phyloP scores from a whole-genome alignment of 2,888 invertebrate genomes.

The Calameuta filiformis region DNA sequence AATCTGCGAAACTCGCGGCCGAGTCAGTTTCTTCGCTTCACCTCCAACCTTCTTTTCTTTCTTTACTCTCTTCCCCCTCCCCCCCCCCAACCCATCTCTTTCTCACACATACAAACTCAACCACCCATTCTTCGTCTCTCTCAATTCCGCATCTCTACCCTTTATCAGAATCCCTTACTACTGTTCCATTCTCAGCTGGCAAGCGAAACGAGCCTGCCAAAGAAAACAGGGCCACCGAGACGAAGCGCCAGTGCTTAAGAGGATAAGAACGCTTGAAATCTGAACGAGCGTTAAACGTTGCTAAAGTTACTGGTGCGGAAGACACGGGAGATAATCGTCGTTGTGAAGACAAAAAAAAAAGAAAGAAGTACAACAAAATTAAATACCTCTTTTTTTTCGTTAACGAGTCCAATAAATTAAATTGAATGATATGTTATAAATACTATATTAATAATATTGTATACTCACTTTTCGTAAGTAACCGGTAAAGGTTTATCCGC shows the following conservation, averaged over 20 bases:
- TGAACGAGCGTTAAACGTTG: background rate
- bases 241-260: background rate
- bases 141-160: background rate
- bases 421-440: background rate
- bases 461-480: slow-evolving; percentile 51
- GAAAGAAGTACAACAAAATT: background rate
- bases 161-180: background rate
- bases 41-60: background rate
- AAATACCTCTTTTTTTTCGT: background rate
- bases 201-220: slow-evolving; percentile 18
- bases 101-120: background rate
- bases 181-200: slow-evolving; percentile 10
- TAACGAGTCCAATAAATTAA: background rate
- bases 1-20: slow-evolving; percentile 32
- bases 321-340: background rate
- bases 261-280: background rate
- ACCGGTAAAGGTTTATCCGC: slow-evolving; percentile 40
- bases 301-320: background rate
- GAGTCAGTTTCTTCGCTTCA: background rate
- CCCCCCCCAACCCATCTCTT: too few relatives aligned
- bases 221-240: slow-evolving; percentile 3
- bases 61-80: too few relatives aligned
- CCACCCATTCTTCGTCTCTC: background rate
- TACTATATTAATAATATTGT: background rate
- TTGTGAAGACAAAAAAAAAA: background rate